phyloP scores from a whole-genome alignment of 2,113 vertebrate genomes.

The Pavo muticus region DNA sequence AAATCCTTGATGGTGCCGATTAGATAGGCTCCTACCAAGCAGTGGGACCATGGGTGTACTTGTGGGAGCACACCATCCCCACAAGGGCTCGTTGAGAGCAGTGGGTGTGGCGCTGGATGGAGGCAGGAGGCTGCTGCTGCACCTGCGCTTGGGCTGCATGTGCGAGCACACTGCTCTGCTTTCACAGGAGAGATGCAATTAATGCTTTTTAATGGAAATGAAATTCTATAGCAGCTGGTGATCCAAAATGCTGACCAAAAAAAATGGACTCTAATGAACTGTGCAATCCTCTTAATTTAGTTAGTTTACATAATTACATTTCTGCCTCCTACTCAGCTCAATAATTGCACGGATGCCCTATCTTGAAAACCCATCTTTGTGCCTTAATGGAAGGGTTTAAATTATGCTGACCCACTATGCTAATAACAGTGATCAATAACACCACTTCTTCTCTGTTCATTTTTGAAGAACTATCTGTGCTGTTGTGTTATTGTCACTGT shows the following conservation, averaged over 20 bases:
- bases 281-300: conserved; percentile 70
- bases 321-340: conserved; percentile 68
- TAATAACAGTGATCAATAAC: conserved; percentile 54
- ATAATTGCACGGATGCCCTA: conserved; percentile 55
- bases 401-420: conserved; percentile 23
- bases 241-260: conserved; percentile 69
- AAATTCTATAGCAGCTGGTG: conserved; percentile 63
- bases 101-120: neutral
- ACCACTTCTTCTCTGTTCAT: neutral
- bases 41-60: neutral
- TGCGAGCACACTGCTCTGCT: neutral
- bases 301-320: conserved; percentile 75
- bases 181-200: conserved; percentile 28
- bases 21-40: neutral
- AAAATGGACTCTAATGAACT: conserved; percentile 67
- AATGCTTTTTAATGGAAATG: conserved; percentile 62
- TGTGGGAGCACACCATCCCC: neutral
- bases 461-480: neutral
- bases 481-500: neutral
- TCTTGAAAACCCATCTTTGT: conserved; percentile 31
- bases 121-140: neutral
- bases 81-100: rapidly evolving
- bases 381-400: conserved; percentile 57
- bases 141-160: neutral
- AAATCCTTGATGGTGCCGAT: neutral